Evolutionary conservation across 1,140 invertebrate species (phyloP).

Genomic region (Monochamus saltuarius): DNA sequence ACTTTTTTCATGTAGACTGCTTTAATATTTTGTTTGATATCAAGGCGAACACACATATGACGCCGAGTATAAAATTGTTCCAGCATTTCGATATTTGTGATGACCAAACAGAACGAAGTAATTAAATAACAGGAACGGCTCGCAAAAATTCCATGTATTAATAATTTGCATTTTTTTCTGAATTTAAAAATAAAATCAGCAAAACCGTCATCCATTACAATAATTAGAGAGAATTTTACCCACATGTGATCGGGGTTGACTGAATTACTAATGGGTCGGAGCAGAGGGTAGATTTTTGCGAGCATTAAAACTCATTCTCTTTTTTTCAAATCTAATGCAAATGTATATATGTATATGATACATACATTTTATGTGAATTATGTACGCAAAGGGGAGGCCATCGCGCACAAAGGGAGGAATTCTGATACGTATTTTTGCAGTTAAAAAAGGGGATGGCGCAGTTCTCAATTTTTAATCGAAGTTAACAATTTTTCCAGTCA

Average conservation of each 20-base stretch:
- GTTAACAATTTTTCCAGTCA: too few relatives aligned
- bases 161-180: slow-evolving; percentile 31
- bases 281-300: slow-evolving; percentile 37
- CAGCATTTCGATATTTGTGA: slow-evolving; percentile 14
- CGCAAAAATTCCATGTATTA: slow-evolving; percentile 30
- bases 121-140: slow-evolving; percentile 28
- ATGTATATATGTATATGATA: slow-evolving; percentile 29
- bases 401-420: too few relatives aligned
- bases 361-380: slow-evolving; percentile 26
- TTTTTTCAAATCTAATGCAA: slow-evolving; percentile 37
- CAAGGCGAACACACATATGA: slow-evolving; percentile 17
- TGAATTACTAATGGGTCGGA: slow-evolving; percentile 44
- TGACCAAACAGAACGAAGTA: slow-evolving; percentile 27
- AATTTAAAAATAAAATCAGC: slow-evolving; percentile 40
- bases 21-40: slow-evolving; percentile 26
- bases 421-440: too few relatives aligned
- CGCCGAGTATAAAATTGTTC: slow-evolving; percentile 23
- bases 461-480: too few relatives aligned
- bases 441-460: too few relatives aligned
- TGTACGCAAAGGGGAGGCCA: slow-evolving; percentile 15
- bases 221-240: slow-evolving; percentile 45
- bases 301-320: slow-evolving; percentile 22
- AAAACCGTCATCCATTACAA: slow-evolving; percentile 46
- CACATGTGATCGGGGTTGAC: slow-evolving; percentile 45
- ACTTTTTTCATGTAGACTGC: background rate